These are phyloP conservation scores for Camptogramma bilineatum DNA, from an alignment of 2,888 invertebrate species.

Conservation along the genomic window DNA sequence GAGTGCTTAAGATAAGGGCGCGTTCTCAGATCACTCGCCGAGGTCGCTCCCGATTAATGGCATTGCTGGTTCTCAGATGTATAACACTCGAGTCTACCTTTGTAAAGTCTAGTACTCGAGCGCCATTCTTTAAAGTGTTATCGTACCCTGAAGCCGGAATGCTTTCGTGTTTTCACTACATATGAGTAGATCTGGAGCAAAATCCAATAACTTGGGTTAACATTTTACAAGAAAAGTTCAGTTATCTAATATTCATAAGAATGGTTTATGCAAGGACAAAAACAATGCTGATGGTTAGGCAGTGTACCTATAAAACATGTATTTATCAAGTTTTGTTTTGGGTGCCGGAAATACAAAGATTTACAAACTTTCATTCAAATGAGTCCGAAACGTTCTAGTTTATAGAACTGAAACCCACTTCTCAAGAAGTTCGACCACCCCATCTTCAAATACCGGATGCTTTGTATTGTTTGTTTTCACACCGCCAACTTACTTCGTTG, in stretches of 20 bases:
- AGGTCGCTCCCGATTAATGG: constrained; percentile 66
- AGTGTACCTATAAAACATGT: no score
- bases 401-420: constrained; percentile 5
- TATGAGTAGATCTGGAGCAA: not conserved
- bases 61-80: constrained; percentile 64
- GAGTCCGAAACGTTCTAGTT: constrained; percentile 8
- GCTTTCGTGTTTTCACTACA: constrained; percentile 4
- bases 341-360: not conserved
- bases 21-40: constrained; percentile 61
- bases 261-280: no score
- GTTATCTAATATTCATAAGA: no score
- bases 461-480: constrained; percentile 13
- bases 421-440: not conserved
- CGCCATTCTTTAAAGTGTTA: constrained; percentile 21
- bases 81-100: constrained; percentile 50
- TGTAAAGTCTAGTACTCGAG: constrained; percentile 24
- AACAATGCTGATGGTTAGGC: no score
- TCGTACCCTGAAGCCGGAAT: constrained; percentile 10
- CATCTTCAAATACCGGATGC: constrained; percentile 7
- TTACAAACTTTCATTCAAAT: constrained; percentile 7
- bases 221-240: not conserved
- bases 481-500: constrained; percentile 1
- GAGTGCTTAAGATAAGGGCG: constrained; percentile 61
- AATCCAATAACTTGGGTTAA: not conserved
- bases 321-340: no score